phyloP scores from a whole-genome alignment of 1,140 invertebrate genomes.

The Heliconius melpomene region DNA sequence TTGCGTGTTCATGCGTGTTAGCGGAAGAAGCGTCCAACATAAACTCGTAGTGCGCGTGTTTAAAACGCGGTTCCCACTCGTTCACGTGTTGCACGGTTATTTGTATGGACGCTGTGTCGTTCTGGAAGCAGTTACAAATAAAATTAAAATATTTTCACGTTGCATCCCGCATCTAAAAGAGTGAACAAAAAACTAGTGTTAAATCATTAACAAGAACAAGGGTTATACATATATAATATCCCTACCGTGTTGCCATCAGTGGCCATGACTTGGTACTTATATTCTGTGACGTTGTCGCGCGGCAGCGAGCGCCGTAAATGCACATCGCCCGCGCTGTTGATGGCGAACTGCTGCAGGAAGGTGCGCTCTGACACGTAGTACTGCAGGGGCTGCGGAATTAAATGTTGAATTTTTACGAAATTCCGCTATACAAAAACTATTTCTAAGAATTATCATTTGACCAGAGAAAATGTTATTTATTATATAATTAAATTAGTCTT shows the following conservation, averaged over 20 bases:
- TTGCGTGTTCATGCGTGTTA: constrained; percentile 61
- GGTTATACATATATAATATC: too few species aligned
- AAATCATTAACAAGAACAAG: too few species aligned
- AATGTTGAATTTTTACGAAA: too few species aligned
- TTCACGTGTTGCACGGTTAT: constrained; percentile 93
- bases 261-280: constrained; percentile 90
- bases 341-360: constrained; percentile 86
- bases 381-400: constrained; percentile 51
- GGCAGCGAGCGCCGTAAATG: constrained; percentile 86
- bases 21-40: constrained; percentile 84
- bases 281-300: constrained; percentile 78
- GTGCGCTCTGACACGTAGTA: constrained; percentile 84
- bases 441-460: too few species aligned
- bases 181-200: too few species aligned
- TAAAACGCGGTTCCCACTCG: constrained; percentile 95
- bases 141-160: constrained; percentile 42
- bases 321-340: constrained; percentile 90
- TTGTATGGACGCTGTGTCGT: constrained; percentile 87
- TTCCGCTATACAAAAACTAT: too few species aligned
- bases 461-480: too few species aligned
- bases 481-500: too few species aligned
- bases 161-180: too few species aligned
- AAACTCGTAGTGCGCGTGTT: constrained; percentile 91
- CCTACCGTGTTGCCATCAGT: constrained; percentile 90
- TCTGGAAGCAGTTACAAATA: constrained; percentile 79